Evolutionary conservation across 2,888 invertebrate species (phyloP).

Genomic region (Mesorhabditis sp.): DNA sequence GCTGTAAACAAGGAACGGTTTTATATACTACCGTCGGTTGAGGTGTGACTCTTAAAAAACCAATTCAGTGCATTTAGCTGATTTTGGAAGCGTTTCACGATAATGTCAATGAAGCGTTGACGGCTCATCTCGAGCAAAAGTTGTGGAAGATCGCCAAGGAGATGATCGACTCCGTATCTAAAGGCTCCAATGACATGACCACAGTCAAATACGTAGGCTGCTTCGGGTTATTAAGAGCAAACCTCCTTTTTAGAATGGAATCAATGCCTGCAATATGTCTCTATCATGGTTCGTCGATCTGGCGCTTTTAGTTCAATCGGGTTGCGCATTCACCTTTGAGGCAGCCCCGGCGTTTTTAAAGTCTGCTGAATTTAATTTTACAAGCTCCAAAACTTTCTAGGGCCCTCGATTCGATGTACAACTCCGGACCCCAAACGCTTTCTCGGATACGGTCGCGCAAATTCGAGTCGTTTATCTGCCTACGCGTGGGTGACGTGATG

Average conservation of each 20-base stretch:
- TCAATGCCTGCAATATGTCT: conserved; percentile 2
- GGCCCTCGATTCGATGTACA: background rate
- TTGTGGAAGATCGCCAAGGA: conserved; percentile 22
- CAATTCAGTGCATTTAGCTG: background rate
- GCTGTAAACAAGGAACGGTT: no score
- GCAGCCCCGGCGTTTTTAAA: background rate
- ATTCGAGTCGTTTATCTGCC: conserved; percentile 16
- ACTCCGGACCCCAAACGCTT: no score
- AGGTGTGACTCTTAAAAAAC: background rate
- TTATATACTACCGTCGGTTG: conserved; percentile 2
- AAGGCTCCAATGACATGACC: background rate
- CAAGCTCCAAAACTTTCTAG: background rate
- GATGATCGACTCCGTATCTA: conserved; percentile 17
- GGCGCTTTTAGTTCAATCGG: background rate
- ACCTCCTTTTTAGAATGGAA: background rate
- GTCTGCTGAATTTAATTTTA: background rate
- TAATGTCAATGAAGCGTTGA: background rate
- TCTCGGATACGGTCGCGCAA: no score
- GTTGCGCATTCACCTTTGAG: background rate
- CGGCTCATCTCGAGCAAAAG: background rate
- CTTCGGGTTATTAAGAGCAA: no score
- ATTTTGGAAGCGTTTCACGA: background rate
- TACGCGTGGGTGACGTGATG: conserved; percentile 36
- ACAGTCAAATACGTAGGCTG: background rate
- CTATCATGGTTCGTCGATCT: background rate